Percentiles rank a stretch among this genome's conserved stretches.
Conservation (phyloP, 2,113 vertebrate species). For the Ceratotherium simum region DNA sequence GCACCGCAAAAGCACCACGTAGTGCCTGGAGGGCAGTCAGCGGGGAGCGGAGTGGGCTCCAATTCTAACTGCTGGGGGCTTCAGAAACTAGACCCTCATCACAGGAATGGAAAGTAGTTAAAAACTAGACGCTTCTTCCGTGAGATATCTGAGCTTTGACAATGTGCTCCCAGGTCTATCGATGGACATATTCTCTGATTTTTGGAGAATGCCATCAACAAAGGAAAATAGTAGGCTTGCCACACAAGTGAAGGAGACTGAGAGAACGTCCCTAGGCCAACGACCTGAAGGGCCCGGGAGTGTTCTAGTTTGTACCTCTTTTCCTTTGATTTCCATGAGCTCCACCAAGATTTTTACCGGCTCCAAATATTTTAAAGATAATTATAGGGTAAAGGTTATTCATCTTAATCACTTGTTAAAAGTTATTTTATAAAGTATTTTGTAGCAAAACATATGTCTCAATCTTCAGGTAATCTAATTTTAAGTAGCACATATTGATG, state of each 20-base stretch:
- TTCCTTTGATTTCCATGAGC: background rate
- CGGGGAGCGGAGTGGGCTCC: no score
- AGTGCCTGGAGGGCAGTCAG: rapidly evolving
- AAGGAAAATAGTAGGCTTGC: no score
- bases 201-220: background rate
- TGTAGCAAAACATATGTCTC: background rate
- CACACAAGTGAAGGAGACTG: background rate
- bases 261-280: no score
- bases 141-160: rapidly evolving
- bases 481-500: background rate
- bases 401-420: background rate
- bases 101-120: background rate
- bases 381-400: background rate
- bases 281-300: rapidly evolving
- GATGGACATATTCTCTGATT: background rate
- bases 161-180: background rate
- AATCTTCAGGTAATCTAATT: background rate
- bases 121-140: background rate
- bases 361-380: background rate
- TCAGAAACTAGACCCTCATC: rapidly evolving
- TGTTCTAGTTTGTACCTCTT: rapidly evolving
- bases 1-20: rapidly evolving
- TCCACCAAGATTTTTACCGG: background rate
- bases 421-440: background rate
- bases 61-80: no score